Conservation (phyloP, 2,113 vertebrate species). For the Microcebus griseorufus region DNA sequence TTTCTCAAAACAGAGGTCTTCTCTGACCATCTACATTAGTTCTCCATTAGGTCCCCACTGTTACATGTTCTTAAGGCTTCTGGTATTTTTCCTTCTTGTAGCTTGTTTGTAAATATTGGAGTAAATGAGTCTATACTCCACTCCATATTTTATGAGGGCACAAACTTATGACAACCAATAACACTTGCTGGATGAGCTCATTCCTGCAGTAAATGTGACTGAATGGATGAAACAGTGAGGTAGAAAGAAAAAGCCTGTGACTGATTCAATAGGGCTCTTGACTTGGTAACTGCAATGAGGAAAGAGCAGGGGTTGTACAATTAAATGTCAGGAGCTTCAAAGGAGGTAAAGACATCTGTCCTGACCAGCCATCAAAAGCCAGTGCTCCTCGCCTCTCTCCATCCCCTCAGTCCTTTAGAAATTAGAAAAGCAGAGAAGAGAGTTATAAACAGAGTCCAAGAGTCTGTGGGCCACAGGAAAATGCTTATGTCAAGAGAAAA, state of each 20-base stretch:
- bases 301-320: background rate
- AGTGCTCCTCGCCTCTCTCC: background rate
- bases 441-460: background rate
- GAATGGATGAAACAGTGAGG: background rate
- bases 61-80: background rate
- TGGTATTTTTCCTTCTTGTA: background rate
- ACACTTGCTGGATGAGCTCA: background rate
- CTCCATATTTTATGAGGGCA: background rate
- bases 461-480: background rate
- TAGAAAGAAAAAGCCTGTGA: background rate
- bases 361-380: background rate
- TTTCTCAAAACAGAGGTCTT: background rate
- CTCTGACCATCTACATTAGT: too few relatives aligned
- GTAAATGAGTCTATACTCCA: background rate
- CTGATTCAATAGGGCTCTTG: background rate
- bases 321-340: background rate
- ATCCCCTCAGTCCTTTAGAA: background rate
- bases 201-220: background rate
- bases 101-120: background rate
- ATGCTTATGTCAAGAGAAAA: background rate
- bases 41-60: background rate
- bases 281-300: background rate
- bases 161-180: background rate
- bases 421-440: slow-evolving; percentile 17
- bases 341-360: background rate